Evolutionary conservation across 2,113 vertebrate species (phyloP).

Genomic region (Caranx ignobilis): DNA sequence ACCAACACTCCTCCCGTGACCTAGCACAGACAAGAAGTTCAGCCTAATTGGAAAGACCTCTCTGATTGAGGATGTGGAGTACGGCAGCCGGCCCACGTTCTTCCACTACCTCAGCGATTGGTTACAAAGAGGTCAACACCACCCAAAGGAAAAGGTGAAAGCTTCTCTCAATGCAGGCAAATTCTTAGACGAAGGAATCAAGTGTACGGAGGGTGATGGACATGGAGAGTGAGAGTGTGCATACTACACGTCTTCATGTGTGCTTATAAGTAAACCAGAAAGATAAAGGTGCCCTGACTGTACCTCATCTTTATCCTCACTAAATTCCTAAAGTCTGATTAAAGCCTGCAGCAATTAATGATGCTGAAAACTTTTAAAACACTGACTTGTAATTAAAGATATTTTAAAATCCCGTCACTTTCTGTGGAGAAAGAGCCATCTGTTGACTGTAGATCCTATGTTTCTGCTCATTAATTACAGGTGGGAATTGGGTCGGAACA

Average conservation of each 20-base stretch:
- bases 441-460: constrained; percentile 46
- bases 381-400: constrained; percentile 48
- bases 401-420: constrained; percentile 46
- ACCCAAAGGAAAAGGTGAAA: constrained; percentile 30
- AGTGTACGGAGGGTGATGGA: constrained; percentile 20
- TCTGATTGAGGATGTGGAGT: constrained; percentile 56
- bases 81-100: constrained; percentile 27
- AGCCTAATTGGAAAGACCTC: constrained; percentile 76
- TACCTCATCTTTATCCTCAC: constrained; percentile 28
- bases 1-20: constrained; percentile 35
- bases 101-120: constrained; percentile 25
- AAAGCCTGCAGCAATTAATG: constrained; percentile 47
- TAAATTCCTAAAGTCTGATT: constrained; percentile 44
- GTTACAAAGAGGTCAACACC: constrained; percentile 32
- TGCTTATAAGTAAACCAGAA: not conserved
- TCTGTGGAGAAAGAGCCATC: constrained; percentile 60
- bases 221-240: not conserved
- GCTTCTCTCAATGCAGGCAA: constrained; percentile 24
- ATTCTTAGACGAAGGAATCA: constrained; percentile 22
- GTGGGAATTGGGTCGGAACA: constrained; percentile 61
- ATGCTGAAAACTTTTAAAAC: constrained; percentile 49
- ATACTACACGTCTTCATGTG: not conserved
- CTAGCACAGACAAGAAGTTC: constrained; percentile 64
- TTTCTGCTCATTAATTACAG: constrained; percentile 65
- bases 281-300: constrained; percentile 19